Conservation (phyloP, 2,113 vertebrate genomes). For the Proteles cristata region DNA sequence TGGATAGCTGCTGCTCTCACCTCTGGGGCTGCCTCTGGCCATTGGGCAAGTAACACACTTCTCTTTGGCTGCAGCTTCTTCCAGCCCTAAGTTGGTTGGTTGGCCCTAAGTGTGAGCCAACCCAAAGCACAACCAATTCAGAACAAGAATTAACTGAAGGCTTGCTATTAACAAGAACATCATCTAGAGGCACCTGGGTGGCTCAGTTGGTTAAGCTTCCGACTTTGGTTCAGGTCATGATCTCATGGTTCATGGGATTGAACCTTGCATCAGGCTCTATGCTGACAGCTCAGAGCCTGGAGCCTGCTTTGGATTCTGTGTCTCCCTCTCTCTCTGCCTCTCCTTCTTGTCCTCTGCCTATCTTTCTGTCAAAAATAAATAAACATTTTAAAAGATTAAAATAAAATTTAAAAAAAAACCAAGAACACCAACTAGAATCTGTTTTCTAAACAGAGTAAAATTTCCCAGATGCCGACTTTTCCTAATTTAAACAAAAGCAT, state of each 20-base stretch:
- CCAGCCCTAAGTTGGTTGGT: background rate
- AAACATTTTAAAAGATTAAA: too few species aligned
- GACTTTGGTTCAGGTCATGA: too few species aligned
- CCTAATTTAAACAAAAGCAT: background rate
- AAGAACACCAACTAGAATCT: background rate
- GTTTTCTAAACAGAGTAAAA: background rate
- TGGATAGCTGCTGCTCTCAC: background rate
- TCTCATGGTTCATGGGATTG: too few species aligned
- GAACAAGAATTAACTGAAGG: background rate
- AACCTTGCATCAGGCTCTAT: too few species aligned
- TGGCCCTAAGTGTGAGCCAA: background rate
- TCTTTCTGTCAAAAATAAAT: too few species aligned
- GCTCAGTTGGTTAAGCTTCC: too few species aligned
- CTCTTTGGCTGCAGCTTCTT: background rate
- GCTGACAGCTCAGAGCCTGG: too few species aligned
- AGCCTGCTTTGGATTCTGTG: too few species aligned
- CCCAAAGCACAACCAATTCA: background rate
- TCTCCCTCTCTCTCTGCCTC: too few species aligned
- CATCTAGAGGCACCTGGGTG: background rate
- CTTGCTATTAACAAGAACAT: background rate
- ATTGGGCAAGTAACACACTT: background rate
- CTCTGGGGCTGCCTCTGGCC: background rate
- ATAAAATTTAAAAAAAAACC: too few species aligned
- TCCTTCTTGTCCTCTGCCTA: too few species aligned
- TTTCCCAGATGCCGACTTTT: background rate